Percentiles rank a stretch among this genome's conserved stretches.
phyloP scores from a whole-genome alignment of 2,888 invertebrate genomes.

The Cataglyphis livida region DNA sequence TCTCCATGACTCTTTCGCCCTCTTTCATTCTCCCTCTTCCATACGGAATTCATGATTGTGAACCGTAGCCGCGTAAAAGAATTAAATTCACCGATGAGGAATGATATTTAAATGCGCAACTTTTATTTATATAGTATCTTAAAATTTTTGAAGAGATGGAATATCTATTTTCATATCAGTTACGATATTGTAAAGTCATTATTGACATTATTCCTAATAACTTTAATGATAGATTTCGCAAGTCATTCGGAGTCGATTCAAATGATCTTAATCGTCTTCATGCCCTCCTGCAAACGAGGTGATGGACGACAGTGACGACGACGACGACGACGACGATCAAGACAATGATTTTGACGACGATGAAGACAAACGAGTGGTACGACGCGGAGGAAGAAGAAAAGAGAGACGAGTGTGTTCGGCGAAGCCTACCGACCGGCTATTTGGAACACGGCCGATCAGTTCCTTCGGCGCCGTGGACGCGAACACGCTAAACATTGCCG shows the following conservation, averaged over 20 bases:
- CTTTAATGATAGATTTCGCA: not conserved
- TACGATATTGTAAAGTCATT: not conserved
- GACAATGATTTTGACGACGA: constrained; percentile 35
- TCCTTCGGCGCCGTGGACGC: constrained; percentile 75
- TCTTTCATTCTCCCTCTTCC: constrained; percentile 6
- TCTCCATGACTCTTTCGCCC: not conserved
- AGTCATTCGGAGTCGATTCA: not conserved
- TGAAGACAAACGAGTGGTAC: constrained; percentile 58
- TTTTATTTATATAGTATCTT: not conserved
- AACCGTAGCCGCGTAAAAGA: constrained; percentile 52
- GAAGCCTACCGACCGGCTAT: constrained; percentile 74
- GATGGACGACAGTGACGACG: constrained; percentile 53
- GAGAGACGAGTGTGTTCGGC: constrained; percentile 75
- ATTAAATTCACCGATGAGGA: constrained; percentile 26
- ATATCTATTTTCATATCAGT: not conserved
- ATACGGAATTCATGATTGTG: constrained; percentile 55
- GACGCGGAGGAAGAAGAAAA: constrained; percentile 74
- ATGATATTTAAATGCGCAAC: not conserved
- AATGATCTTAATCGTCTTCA: constrained; percentile 13
- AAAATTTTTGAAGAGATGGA: not conserved
- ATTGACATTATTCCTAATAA: not conserved
- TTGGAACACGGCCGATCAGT: constrained; percentile 81
- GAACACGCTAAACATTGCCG: constrained; percentile 63
- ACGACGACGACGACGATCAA: constrained; percentile 43
- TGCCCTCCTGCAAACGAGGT: constrained; percentile 57